These are phyloP conservation scores for Siphlonurus alternatus DNA, from an alignment of 2,888 invertebrate species.

Conservation along the genomic window DNA sequence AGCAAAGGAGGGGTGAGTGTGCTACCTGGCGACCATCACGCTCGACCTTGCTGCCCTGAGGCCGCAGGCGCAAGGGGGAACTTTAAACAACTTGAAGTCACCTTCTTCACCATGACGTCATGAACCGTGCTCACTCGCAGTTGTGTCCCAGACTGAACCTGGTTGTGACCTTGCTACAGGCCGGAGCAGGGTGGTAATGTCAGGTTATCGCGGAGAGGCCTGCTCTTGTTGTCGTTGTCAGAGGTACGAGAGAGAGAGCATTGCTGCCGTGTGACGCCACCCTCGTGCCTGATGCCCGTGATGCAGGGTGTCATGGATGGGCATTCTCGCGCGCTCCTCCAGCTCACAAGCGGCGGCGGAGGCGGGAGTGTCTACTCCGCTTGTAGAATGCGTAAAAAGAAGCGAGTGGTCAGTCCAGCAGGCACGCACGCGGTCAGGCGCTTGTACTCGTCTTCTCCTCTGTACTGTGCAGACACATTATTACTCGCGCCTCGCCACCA, in stretches of 20 bases:
- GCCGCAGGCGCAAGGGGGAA: not conserved
- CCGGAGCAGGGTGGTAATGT: no score
- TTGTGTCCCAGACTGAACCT: no score
- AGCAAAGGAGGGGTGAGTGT: not conserved
- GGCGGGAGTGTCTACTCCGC: not conserved
- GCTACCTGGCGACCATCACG: not conserved
- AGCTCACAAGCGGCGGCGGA: not conserved
- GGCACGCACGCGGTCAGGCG: not conserved
- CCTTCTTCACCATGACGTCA: not conserved
- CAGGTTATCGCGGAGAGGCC: no score
- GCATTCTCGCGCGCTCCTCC: not conserved
- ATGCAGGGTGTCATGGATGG: not conserved
- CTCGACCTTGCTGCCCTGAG: constrained; percentile 2
- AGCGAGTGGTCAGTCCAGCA: not conserved
- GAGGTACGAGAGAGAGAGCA: not conserved
- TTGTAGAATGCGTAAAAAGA: not conserved
- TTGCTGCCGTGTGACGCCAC: not conserved
- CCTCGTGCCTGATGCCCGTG: not conserved
- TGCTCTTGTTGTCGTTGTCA: not conserved
- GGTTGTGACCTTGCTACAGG: no score
- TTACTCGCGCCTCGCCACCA: not conserved
- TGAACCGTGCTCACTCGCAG: no score
- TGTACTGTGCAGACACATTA: not conserved
- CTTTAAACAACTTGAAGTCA: not conserved
- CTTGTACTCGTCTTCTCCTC: not conserved